phyloP scores from a whole-genome alignment of 2,797 vertebrate species.

The Mycteria americana region DNA sequence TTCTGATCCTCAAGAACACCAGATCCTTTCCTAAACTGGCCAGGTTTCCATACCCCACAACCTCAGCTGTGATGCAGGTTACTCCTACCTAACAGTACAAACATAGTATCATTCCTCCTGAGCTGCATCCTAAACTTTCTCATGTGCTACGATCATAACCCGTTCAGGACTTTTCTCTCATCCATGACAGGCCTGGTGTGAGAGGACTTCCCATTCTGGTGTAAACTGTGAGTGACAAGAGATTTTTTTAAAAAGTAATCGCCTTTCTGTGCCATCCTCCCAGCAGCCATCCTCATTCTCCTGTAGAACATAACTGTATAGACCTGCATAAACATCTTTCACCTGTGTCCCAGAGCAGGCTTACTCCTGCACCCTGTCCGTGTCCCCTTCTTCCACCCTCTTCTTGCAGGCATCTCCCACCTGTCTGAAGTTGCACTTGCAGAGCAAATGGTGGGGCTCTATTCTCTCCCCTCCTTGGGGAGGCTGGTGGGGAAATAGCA shows the following conservation, averaged over 20 bases:
- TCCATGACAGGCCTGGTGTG: not conserved
- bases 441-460: fast-evolving
- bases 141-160: not conserved
- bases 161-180: not conserved
- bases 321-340: not conserved
- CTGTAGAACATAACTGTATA: not conserved
- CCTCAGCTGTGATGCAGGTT: not conserved
- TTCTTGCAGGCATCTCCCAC: not conserved
- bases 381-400: not conserved
- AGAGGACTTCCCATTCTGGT: not conserved
- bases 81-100: not conserved
- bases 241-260: fast-evolving
- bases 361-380: not conserved
- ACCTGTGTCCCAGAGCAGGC: not conserved
- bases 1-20: not conserved
- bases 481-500: not conserved
- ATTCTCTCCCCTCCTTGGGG: not conserved
- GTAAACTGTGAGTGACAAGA: not conserved
- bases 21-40: not conserved
- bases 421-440: not conserved
- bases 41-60: not conserved
- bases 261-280: not conserved
- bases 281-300: not conserved
- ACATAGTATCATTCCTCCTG: not conserved
- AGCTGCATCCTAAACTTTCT: not conserved